Percentiles rank a stretch among this genome's conserved stretches.
Conservation (phyloP, 2,113 vertebrate species). For the Pongo abelii region DNA sequence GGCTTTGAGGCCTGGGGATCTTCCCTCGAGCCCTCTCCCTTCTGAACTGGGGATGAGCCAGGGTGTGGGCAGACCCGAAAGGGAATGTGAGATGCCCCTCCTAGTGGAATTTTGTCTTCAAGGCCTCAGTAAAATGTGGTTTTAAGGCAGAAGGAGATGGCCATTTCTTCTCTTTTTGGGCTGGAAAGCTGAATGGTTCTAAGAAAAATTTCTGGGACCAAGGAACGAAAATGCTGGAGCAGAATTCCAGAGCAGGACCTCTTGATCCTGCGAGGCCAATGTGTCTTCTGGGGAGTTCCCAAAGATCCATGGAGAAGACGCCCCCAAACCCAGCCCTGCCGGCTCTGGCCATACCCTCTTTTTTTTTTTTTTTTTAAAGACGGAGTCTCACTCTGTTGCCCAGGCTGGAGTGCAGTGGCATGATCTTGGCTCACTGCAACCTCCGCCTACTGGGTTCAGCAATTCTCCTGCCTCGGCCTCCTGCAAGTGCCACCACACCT, state of each 20-base stretch:
- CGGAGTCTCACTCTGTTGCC: no score
- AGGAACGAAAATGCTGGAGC: background rate
- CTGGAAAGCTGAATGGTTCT: background rate
- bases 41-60: slow-evolving; percentile 52
- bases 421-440: no score
- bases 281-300: background rate
- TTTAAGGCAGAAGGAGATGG: background rate
- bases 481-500: no score
- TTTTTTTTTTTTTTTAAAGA: no score
- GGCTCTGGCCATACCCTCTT: background rate
- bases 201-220: background rate
- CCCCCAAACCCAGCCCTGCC: background rate
- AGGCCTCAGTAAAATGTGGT: background rate
- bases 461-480: no score
- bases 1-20: background rate
- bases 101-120: background rate
- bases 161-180: background rate
- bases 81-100: slow-evolving; percentile 4
- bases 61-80: slow-evolving; percentile 10
- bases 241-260: background rate
- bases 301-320: background rate
- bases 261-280: background rate
- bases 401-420: no score
- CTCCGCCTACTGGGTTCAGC: no score
- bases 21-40: slow-evolving; percentile 70